A percentile compares a stretch with the other conserved stretches of the same genome.
phyloP scores from a whole-genome alignment of 2,797 vertebrate genomes.

The Serranus cabrilla region DNA sequence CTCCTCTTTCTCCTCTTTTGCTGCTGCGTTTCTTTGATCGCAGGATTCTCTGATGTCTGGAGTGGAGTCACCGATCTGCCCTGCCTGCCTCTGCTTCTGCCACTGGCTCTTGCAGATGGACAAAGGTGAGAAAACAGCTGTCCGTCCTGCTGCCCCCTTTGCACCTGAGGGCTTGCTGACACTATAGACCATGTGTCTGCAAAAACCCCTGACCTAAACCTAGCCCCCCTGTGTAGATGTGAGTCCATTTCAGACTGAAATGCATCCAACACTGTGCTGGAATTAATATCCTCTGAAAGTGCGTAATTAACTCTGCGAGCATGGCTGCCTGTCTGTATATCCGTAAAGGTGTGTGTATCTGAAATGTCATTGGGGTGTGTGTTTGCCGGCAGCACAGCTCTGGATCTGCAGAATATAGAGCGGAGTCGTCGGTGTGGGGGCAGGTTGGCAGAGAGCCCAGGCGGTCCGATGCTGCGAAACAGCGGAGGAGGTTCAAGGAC shows the following conservation, averaged over 20 bases:
- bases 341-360: constrained; percentile 19
- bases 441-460: constrained; percentile 53
- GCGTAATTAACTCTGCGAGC: background rate
- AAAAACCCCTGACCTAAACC: constrained; percentile 15
- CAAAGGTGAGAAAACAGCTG: constrained; percentile 19
- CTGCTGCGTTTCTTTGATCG: constrained; percentile 28
- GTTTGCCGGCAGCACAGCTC: constrained; percentile 55
- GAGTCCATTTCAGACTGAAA: constrained; percentile 15
- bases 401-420: constrained; percentile 62
- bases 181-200: background rate
- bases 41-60: constrained; percentile 38
- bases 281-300: constrained; percentile 7
- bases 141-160: constrained; percentile 11
- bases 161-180: background rate
- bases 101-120: constrained; percentile 9
- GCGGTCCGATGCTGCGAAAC: constrained; percentile 61
- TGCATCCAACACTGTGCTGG: background rate
- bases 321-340: constrained; percentile 25
- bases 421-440: constrained; percentile 71
- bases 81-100: constrained; percentile 20
- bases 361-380: constrained; percentile 3
- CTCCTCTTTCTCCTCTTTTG: constrained; percentile 45
- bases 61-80: constrained; percentile 51
- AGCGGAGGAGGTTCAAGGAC: constrained; percentile 62
- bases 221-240: constrained; percentile 1